Base-by-base conservation (phyloP, 2,888 invertebrate genomes). In the Andrena trimmerana region DNA sequence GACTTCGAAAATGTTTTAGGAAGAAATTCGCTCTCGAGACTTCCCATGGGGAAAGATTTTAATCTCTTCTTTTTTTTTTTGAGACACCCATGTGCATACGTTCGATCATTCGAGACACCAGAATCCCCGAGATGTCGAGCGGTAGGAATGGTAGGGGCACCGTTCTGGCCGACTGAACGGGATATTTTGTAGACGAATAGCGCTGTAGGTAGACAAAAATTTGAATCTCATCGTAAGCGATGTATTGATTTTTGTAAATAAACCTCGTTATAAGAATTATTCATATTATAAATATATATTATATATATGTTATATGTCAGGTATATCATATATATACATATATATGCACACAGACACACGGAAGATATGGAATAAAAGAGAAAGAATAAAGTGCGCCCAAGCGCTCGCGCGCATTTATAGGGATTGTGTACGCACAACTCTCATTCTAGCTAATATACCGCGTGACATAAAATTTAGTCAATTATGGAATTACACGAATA, bases 391-490 rank as follows among this genome's bases (percentile, higher is more conserved):
- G 42, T 74, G 83, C 83, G 77, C 74, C 78, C 65, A 81, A 68
- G 86, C 85, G 87, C 80, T 83, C 69, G 78, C 74, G 86, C 77
- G 86, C 85, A 89, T 89, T 89, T 90, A 81, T 78, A 81, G 83
- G 76, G 86, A 85, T 85, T 88, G 86, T 86, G 86, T 79, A 86
- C 84, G 85, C 87, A 88, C 85, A 85, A 83, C 54, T 86, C 88
- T 89, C 85, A 84, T 87, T 90, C 82, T 91, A 91, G 91, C 78
- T 84, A 88, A 87, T 90, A 87, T 90, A 90, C 84, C 78, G 78
- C 86, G 84, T 80, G 78, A 87, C 85, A 90, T 90, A 89, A 90
- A 90, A 90, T 91, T 91, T 92, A 92, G 92, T 92, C 92, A 92
- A 92, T 92, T 92, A 92, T 89, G 87, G 83, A 88, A 90, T 90